Conservation (phyloP, 2,797 vertebrate species). For the Carduelis carduelis region DNA sequence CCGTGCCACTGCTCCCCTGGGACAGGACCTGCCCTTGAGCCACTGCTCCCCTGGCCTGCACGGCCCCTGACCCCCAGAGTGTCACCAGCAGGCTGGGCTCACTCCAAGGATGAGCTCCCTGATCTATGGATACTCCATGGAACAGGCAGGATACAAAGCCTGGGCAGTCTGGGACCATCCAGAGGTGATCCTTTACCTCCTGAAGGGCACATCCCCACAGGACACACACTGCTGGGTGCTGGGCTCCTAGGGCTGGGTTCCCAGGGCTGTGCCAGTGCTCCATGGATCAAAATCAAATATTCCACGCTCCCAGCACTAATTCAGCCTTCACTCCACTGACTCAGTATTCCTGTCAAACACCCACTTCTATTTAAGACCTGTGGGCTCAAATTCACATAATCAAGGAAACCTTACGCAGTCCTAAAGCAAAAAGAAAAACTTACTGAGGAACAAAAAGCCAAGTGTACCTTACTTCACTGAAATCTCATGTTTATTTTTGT, state of each 20-base stretch:
- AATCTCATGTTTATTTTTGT: conserved; percentile 75
- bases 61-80: neutral
- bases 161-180: neutral
- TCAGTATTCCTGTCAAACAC: conserved; percentile 54
- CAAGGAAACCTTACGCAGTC: conserved; percentile 71
- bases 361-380: conserved; percentile 35
- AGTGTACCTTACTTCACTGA: conserved; percentile 74
- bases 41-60: neutral
- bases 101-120: neutral
- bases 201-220: neutral
- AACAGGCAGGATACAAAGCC: conserved; percentile 2
- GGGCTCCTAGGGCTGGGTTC: neutral
- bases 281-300: neutral
- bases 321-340: conserved; percentile 32
- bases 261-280: neutral
- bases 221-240: neutral
- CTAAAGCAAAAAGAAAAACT: conserved; percentile 68
- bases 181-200: neutral
- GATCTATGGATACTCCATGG: neutral
- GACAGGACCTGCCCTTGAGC: neutral
- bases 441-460: conserved; percentile 72
- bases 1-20: neutral
- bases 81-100: neutral
- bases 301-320: conserved; percentile 58
- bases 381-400: conserved; percentile 66